These are phyloP conservation scores for Oscheius sp. DNA, from an alignment of 2,888 invertebrate genomes.

Conservation along the genomic window DNA sequence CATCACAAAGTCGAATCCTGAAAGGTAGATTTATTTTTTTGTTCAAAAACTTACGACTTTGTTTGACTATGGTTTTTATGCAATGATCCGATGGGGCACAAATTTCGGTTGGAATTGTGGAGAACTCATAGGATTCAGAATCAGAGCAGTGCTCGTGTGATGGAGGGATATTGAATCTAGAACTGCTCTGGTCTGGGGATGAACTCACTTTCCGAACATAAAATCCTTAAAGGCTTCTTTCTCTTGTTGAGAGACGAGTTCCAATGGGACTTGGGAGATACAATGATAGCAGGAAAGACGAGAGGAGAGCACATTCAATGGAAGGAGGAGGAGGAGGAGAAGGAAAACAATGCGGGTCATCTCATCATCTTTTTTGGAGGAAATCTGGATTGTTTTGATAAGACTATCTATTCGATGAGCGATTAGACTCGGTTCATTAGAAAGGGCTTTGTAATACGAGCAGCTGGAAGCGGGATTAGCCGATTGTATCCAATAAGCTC, in stretches of 20 bases:
- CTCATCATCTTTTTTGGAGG: slow-evolving; percentile 12
- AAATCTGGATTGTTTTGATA: neutral
- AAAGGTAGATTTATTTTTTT: neutral
- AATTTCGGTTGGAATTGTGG: neutral
- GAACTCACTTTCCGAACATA: slow-evolving; percentile 19
- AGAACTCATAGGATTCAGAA: slow-evolving; percentile 17
- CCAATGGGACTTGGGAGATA: slow-evolving; percentile 26
- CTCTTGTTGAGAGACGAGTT: slow-evolving; percentile 12
- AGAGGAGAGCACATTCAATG: neutral
- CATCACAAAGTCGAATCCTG: slow-evolving; percentile 26
- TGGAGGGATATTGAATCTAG: slow-evolving; percentile 17
- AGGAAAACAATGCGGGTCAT: neutral
- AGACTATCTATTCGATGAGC: neutral
- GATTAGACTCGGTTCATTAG: slow-evolving; percentile 7
- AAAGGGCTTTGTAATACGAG: too few species aligned
- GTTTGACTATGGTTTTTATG: slow-evolving; percentile 8
- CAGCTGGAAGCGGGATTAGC: neutral
- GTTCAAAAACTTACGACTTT: neutral
- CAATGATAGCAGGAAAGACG: slow-evolving; percentile 18
- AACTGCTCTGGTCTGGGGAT: neutral
- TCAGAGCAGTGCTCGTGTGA: slow-evolving; percentile 11
- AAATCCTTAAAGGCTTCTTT: slow-evolving; percentile 16
- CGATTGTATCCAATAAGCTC: slow-evolving; percentile 23
- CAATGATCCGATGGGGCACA: slow-evolving; percentile 9
- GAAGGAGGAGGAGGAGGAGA: neutral